Base-by-base conservation (phyloP, 1,140 invertebrate genomes). In the Berghia stephanieae region DNA sequence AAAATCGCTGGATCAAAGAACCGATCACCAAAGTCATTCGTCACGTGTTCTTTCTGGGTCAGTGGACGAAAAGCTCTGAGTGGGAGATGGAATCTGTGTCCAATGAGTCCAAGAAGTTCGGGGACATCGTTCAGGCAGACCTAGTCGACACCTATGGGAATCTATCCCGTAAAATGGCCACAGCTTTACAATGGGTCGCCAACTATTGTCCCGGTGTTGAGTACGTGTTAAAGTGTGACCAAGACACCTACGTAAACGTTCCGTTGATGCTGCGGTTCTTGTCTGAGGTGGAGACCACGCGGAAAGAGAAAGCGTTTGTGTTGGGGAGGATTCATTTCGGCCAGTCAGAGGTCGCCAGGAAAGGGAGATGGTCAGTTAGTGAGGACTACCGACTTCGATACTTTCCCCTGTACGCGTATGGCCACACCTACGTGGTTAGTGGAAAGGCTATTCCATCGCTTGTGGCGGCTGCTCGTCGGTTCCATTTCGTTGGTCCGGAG, bases 201-300 rank as follows among this genome's bases (percentile, higher is more conserved):
- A 87, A 87, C 10, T 90, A 92, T 80, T 97, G 95, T 86, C 87
- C 90, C 31, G 0, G 63, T 18, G 18, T 40, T 0, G 89, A 92
- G 73, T 95, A 92, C 83, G 91, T 96, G 16, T 91, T 97, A 16
- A 97, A 97, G 92, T 93, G 94, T 86, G 96, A 97, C 87, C 95
- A 96, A 87, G 96, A 97, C 85, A 94, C 94, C 75, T 93, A 95
- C 55, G 91, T 95, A 21, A 93, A 96, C 89, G 82, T 96, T 16
- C 92, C 92, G 6, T 44, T 63, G 36, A 71, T 85, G 2, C 13
- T 77, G 5, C 42, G 71, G 52, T 21, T 75, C 5, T 18, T 82
- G 18, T 6, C 10, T 5, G 24, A 55, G 13, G 49, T 55, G 46
- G 13, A 27, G 3, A 16, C 4, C 1, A 13, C 24, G 18, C 6